Evolutionary conservation across 2,113 vertebrate genomes (phyloP).

Genomic region (Mirounga angustirostris): DNA sequence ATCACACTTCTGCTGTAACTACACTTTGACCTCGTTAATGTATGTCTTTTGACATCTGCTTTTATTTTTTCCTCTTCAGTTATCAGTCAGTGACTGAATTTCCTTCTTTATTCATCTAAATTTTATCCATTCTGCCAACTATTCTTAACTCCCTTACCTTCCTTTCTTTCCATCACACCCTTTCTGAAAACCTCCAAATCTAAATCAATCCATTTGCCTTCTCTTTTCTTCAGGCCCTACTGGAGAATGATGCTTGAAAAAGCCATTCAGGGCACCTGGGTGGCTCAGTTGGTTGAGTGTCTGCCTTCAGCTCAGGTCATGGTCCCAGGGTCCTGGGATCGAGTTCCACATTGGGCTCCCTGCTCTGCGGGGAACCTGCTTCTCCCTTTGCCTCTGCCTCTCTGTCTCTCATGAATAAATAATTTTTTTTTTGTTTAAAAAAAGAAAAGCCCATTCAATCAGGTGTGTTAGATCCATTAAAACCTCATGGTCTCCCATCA

Average conservation of each 20-base stretch:
- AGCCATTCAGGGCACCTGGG: background rate
- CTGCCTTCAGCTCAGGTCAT: background rate
- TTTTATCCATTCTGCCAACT: conserved; percentile 11
- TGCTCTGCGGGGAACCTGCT: too few species aligned
- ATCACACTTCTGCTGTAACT: background rate
- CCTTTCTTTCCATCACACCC: background rate
- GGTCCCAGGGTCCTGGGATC: background rate
- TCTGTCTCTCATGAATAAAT: too few species aligned
- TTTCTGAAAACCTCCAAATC: conserved; percentile 40
- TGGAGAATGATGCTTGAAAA: background rate
- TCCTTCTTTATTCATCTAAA: background rate
- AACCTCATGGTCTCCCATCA: background rate
- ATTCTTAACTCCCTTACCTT: background rate
- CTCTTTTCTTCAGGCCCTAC: background rate
- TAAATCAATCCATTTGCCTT: background rate
- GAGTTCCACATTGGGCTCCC: too few species aligned
- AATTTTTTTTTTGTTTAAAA: too few species aligned
- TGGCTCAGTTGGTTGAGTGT: background rate
- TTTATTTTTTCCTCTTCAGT: background rate
- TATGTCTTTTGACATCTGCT: background rate
- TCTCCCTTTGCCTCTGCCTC: too few species aligned
- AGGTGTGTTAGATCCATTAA: background rate
- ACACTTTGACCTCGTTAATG: background rate
- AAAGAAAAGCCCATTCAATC: background rate
- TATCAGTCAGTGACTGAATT: background rate